Evolutionary conservation across 1,140 invertebrate species (phyloP), one percentile per base, ranked within the genome.

Genomic region (Achroia grisella): DNA sequence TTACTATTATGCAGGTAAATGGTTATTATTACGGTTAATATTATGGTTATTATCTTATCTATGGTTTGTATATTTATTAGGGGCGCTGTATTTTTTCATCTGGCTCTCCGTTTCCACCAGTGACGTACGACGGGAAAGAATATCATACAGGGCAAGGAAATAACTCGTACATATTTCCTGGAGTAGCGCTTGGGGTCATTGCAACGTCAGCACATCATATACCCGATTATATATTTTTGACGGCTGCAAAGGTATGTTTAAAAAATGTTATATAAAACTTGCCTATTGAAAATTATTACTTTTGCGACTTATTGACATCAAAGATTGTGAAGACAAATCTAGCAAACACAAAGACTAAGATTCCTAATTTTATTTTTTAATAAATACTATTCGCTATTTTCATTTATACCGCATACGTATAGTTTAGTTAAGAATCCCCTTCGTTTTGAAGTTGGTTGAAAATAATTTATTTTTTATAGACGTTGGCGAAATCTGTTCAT

Each of bases 131-230:
- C 23, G 94, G 92, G 0, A 92, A 93, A 64, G 90, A 88, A 0
- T 97, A 90, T 72, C 88, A 92, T 48, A 94, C 96, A 0, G 97
- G 96, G 1, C 96, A 98, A 82, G 95, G 96, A 39, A 98, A 98
- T 82, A 98, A 98, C 71, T 94, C 96, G 0, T 98, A 98, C 77
- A 97, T 98, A 48, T 98, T 98, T 82, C 96, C 96, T 3, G 95
- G 94, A 28, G 91, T 97, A 5, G 95, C 95, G 14, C 83, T 98
- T 1, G 96, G 95, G 14, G 93, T 96, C 8, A 93, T 97, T 42
- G 88, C 89, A 5, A 91, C 92, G 0, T 91, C 91, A 30, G 92
- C 94, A 23, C 91, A 94, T 70, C 92, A 94, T 64, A 96, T 98
- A 53, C 90, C 89, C 5, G 94, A 98, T 57, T 91, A 93, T 58